Evolutionary conservation across 2,797 vertebrate species (phyloP).

Genomic region (Smutsia gigantea): DNA sequence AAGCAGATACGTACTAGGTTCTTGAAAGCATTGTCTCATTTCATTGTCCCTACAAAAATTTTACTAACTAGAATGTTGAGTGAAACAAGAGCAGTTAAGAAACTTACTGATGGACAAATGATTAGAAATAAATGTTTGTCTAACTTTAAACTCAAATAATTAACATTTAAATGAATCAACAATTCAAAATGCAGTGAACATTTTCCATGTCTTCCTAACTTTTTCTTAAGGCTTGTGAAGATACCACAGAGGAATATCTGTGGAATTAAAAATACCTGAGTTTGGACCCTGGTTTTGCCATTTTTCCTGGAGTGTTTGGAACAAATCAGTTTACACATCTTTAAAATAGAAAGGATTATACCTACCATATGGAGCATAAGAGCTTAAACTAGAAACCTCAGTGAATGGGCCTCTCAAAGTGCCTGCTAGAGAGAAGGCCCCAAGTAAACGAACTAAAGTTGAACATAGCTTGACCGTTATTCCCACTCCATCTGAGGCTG

Average conservation of each 20-base stretch:
- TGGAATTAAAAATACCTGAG: conserved; percentile 15
- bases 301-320: neutral
- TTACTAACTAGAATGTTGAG: neutral
- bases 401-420: neutral
- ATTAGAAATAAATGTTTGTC: conserved; percentile 1
- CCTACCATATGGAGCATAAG: neutral
- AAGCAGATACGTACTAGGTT: neutral
- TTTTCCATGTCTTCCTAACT: neutral
- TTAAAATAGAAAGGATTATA: neutral
- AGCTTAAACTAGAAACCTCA: neutral
- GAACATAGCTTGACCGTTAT: neutral
- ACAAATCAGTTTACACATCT: neutral
- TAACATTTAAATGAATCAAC: neutral
- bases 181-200: neutral
- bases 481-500: neutral
- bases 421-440: neutral
- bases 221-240: neutral
- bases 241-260: neutral
- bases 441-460: neutral
- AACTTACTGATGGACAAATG: neutral
- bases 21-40: neutral
- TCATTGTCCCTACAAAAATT: neutral
- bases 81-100: neutral
- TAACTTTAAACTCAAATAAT: conserved; percentile 9
- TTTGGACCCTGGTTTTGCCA: neutral